Evolutionary conservation across 37 sponge, comb jelly and placozoan genomes (phyloP), one percentile per base, ranked within the genome.

Genomic region (Lycopodina hypogea): DNA sequence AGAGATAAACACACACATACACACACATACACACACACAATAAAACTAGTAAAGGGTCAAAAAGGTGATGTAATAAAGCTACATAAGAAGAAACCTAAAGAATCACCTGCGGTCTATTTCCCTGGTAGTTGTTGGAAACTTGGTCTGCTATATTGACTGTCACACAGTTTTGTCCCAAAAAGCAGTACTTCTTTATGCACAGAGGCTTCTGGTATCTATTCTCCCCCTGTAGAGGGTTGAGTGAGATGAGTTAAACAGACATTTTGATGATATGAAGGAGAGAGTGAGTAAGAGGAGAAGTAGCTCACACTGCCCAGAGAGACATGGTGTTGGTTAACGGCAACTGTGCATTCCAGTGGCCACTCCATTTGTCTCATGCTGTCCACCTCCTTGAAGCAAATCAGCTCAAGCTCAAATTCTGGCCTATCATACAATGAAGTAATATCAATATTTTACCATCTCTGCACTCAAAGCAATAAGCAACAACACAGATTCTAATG

Each of bases 321-420:
- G 4, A 89, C 72, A 19, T 74, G 56, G 22, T 82, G 24, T 7
- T 78, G 81, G 76, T 87, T 86, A 51, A 95, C 83, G 62, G 38
- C 72, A n/a, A 95, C 89, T 36, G 82, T 51, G n/a, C 92, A 87
- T 1, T 80, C 90, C 14, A 57, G 42, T 2, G 96, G 96, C 96
- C 96, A 95, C 64, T 92, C 89, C 39, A 87, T 86, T 24, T 86
- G 50, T 39, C 68, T 67, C 53, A 85, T 84, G 62, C 83, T 89
- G 72, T 95, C 96, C 42, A 89, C 83, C 32, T 83, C 51, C 61
- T 89, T 90, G 61, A 89, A 95, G 68, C 96, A 95, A 48, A 80
- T 89, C 50, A 95, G 87, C 78, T 95, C 90, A 0, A 95, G 58
- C 57, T 95, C 96, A 59, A 95, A 72, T 40, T 95, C 96, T 68